Percentiles rank a stretch among this genome's conserved stretches.
phyloP scores from a whole-genome alignment of 23 tunicate genomes.

The Trididemnum miniatum region DNA sequence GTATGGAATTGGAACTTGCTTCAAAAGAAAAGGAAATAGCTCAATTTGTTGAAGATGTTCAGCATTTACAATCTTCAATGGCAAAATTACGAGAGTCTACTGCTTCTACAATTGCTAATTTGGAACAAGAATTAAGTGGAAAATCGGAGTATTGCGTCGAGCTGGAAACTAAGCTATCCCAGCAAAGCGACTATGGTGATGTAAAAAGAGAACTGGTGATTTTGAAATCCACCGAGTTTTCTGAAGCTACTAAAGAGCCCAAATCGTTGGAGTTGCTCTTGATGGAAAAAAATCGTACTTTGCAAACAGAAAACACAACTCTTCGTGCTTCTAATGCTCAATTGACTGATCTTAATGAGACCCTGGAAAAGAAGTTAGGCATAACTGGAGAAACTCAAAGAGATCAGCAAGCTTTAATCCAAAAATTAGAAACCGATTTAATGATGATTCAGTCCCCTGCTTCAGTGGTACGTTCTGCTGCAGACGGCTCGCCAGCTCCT shows the following conservation, averaged over 20 bases:
- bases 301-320: conserved; percentile 80
- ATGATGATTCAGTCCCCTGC: conserved; percentile 80
- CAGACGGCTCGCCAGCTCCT: conserved; percentile 89
- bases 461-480: conserved; percentile 75
- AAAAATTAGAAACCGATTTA: conserved; percentile 84
- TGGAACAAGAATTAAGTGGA: conserved; percentile 68
- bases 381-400: conserved; percentile 39
- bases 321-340: conserved; percentile 74
- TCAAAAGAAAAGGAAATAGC: conserved; percentile 92
- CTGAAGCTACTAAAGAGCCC: conserved; percentile 13
- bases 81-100: conserved; percentile 75
- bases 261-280: conserved; percentile 77
- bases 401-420: conserved; percentile 55
- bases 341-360: conserved; percentile 47
- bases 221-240: conserved; percentile 83
- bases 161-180: conserved; percentile 22
- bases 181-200: conserved; percentile 70
- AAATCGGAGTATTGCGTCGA: conserved; percentile 26
- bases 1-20: conserved; percentile 82
- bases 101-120: conserved; percentile 51
- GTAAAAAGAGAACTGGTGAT: conserved; percentile 81
- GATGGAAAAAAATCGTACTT: conserved; percentile 75
- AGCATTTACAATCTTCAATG: conserved; percentile 73
- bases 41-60: conserved; percentile 89
- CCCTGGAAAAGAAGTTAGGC: conserved; percentile 47